Percentiles rank a stretch among this genome's conserved stretches.
phyloP scores from a whole-genome alignment of 2,113 vertebrate genomes.

The Eulemur rufifrons region DNA sequence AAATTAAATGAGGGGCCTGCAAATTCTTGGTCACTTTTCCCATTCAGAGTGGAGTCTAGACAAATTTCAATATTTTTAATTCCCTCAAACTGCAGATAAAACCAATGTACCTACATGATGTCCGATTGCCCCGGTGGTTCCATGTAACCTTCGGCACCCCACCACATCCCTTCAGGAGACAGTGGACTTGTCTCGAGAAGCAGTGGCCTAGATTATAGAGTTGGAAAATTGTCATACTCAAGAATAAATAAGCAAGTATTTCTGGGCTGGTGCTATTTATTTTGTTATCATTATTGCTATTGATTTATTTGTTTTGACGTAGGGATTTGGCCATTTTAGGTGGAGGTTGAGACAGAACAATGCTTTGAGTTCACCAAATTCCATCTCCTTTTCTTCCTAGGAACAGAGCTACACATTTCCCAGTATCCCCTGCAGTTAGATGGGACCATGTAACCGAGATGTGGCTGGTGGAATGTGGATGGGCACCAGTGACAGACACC shows the following conservation, averaged over 20 bases:
- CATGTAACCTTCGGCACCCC: too few relatives aligned
- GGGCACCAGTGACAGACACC: neutral
- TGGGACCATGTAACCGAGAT: neutral
- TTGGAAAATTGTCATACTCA: neutral
- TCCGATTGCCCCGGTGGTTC: neutral
- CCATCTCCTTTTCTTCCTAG: neutral
- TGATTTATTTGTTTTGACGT: neutral
- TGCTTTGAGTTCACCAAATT: neutral
- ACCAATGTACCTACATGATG: rapidly evolving
- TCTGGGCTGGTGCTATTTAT: neutral
- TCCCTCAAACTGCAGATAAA: neutral
- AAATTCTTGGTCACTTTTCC: neutral
- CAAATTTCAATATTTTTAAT: neutral
- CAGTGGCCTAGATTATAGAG: neutral
- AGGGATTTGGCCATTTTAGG: neutral
- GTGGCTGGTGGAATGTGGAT: neutral
- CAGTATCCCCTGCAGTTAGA: neutral
- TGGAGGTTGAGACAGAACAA: neutral
- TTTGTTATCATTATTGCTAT: neutral
- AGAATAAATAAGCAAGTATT: neutral
- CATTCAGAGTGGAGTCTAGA: neutral
- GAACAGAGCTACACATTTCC: neutral
- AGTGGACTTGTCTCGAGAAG: neutral
- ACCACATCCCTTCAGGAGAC: neutral
- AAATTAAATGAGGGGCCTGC: neutral